These are phyloP conservation scores for Hirtodrosophila histrioides DNA, from an alignment of 2,888 invertebrate species.

Conservation along the genomic window DNA sequence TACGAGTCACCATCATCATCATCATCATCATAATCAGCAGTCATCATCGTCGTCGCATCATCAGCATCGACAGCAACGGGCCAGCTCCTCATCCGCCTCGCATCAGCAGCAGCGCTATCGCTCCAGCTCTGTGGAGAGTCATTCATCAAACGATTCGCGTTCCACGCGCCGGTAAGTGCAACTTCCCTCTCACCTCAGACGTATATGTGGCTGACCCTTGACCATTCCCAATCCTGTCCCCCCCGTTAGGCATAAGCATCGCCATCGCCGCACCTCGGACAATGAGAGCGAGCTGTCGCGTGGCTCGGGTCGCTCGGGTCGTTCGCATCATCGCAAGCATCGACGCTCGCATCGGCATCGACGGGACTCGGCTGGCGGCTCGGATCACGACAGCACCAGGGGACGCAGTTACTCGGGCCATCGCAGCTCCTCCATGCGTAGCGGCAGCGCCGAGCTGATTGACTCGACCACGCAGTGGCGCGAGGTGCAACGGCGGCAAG, in stretches of 20 bases:
- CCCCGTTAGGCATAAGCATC: constrained; percentile 88
- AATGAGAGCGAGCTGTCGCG: constrained; percentile 95
- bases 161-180: constrained; percentile 89
- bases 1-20: constrained; percentile 68
- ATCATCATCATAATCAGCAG: constrained; percentile 51
- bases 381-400: constrained; percentile 88
- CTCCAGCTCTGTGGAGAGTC: constrained; percentile 94
- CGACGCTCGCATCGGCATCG: constrained; percentile 89
- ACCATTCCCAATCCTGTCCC: background rate
- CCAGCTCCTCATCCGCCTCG: constrained; percentile 81
- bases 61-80: constrained; percentile 83
- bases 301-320: constrained; percentile 91
- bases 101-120: constrained; percentile 85
- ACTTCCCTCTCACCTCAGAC: background rate
- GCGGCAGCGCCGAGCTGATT: constrained; percentile 88
- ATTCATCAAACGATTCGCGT: constrained; percentile 93
- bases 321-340: constrained; percentile 90
- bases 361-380: constrained; percentile 88
- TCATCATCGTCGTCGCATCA: constrained; percentile 61
- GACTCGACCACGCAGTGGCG: constrained; percentile 96
- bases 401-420: constrained; percentile 84
- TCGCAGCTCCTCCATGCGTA: constrained; percentile 83
- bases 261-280: constrained; percentile 93
- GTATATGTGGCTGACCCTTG: background rate
- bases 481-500: constrained; percentile 92